phyloP scores from a whole-genome alignment of 2,797 vertebrate species.

The Acestrorhynchus altus region DNA sequence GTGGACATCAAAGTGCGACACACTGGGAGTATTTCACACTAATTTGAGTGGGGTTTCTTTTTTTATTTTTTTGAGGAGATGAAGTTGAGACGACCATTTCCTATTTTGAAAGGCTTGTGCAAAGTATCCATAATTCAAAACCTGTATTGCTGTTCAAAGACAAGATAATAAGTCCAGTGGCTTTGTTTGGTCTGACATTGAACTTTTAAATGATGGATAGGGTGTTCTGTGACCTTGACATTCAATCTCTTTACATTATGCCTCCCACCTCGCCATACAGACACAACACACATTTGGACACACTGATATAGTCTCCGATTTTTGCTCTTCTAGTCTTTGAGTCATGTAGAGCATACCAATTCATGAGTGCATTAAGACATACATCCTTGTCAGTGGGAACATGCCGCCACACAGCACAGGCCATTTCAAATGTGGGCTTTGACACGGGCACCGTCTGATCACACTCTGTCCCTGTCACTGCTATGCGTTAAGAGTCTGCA shows the following conservation, averaged over 20 bases:
- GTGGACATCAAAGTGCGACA: conserved; percentile 52
- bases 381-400: conserved; percentile 16
- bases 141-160: background rate
- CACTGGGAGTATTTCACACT: conserved; percentile 10
- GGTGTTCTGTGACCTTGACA: background rate
- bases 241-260: background rate
- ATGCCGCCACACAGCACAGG: background rate
- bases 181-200: conserved; percentile 22
- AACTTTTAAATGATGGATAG: conserved; percentile 25
- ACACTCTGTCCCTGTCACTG: conserved; percentile 6
- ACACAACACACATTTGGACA: background rate
- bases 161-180: background rate
- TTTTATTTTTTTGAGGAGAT: conserved; percentile 12
- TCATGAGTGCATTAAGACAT: conserved; percentile 3
- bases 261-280: background rate
- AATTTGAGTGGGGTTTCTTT: conserved; percentile 7
- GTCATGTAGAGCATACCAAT: conserved; percentile 1
- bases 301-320: background rate
- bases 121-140: conserved; percentile 4
- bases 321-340: background rate
- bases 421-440: background rate
- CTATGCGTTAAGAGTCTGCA: background rate
- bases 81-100: background rate
- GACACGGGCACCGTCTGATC: background rate
- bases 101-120: conserved; percentile 9